Evolutionary conservation across 2,113 vertebrate species (phyloP).

Genomic region (Erythrolamprus reginae): DNA sequence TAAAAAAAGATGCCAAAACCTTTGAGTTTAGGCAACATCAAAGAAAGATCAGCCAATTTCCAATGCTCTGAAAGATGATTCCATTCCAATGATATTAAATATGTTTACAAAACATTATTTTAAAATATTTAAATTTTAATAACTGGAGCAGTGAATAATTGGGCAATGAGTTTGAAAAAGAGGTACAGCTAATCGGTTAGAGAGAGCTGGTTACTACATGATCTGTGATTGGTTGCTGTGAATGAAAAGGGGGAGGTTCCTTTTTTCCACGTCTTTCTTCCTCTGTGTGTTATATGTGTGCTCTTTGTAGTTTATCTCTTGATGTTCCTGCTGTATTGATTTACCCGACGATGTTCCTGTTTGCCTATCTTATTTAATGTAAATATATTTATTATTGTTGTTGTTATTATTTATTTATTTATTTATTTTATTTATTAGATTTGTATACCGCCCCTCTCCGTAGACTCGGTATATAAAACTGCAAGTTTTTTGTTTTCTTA

Average conservation of each 20-base stretch:
- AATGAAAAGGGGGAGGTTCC: neutral
- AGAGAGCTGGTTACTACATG: neutral
- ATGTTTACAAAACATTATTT: neutral
- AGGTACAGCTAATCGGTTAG: neutral
- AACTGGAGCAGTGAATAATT: neutral
- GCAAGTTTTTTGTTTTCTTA: no score
- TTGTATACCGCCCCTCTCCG: no score
- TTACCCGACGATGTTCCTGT: neutral
- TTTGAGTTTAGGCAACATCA: neutral
- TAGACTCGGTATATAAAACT: no score
- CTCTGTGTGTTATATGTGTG: neutral
- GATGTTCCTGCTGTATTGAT: neutral
- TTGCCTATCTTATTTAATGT: neutral
- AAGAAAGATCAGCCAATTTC: neutral
- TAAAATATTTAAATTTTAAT: neutral
- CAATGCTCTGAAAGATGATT: neutral
- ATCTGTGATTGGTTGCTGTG: neutral
- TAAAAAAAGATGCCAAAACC: neutral
- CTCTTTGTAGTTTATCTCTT: neutral
- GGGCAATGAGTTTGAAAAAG: neutral
- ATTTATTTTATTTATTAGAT: no score
- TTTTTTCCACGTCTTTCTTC: neutral
- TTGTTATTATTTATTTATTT: no score
- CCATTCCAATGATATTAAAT: slow-evolving; percentile 7
- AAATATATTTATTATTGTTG: neutral